Percentiles rank a stretch among this genome's conserved stretches.
These are phyloP conservation scores for Odocoileus virginianus DNA, from an alignment of 2,113 vertebrate genomes.

Conservation along the genomic window DNA sequence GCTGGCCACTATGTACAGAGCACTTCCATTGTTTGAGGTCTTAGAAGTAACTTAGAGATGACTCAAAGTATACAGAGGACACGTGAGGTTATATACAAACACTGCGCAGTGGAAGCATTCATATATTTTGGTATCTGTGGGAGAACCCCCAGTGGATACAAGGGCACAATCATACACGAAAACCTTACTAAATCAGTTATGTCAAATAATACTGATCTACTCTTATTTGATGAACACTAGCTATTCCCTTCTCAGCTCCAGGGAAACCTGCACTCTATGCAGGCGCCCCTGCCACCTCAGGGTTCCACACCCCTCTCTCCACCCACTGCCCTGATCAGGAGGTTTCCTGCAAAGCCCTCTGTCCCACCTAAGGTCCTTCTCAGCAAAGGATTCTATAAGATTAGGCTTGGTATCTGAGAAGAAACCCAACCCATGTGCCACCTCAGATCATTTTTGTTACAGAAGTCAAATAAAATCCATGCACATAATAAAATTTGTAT, in stretches of 20 bases:
- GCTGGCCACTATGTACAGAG: not conserved
- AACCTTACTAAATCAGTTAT: not conserved
- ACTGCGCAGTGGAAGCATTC: not conserved
- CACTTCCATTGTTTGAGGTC: not conserved
- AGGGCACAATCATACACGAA: not conserved
- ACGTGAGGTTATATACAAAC: not conserved
- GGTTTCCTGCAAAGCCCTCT: not conserved
- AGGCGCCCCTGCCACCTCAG: not conserved
- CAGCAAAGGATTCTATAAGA: not conserved
- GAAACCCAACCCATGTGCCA: not conserved
- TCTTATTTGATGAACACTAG: not conserved
- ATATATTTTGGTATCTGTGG: not conserved
- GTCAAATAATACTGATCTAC: not conserved
- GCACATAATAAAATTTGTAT: not conserved
- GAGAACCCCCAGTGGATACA: not conserved
- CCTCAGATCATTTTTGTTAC: not conserved
- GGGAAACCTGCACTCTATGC: not conserved
- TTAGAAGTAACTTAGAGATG: not conserved
- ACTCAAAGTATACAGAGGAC: not conserved
- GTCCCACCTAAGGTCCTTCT: not conserved
- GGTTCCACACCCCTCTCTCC: not conserved
- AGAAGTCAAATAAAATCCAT: not conserved
- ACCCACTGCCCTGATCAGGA: fast-evolving
- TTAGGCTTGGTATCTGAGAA: not conserved
- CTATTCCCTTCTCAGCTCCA: not conserved